Base-by-base conservation (phyloP, 2,113 vertebrate genomes). In the Eidolon helvum region DNA sequence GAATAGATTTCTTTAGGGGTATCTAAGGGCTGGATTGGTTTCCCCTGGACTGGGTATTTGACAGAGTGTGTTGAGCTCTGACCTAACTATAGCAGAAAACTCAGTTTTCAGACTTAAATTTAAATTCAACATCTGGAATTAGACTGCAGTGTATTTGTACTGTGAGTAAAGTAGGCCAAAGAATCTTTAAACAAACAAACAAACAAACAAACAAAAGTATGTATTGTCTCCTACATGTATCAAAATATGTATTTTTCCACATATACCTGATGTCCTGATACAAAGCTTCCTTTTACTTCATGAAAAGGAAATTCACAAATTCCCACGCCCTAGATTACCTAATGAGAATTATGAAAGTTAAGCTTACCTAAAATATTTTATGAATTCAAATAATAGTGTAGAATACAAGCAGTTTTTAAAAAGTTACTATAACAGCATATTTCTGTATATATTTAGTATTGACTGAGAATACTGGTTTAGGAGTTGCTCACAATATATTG, bases 181-280 rank as follows among this genome's bases (percentile, higher is more conserved):
- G 8, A 12, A 30, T 61, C 50, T 61, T 75, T 87, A 94, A 95
- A 85, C 43, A 61, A 85, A 50, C 28, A 61, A 35, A 66, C 4
- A 50, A 55, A n/a, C n/a, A n/a, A n/a, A n/a, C n/a, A n/a, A n/a
- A n/a, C n/a, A 69, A 38, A 94, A 55, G 10, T 88, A 4, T 53
- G 30, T 53, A 10, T 57, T 91, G 92, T 80, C 45, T 75, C 57
- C 57, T 16, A 68, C 63, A 10, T 78, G 48, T 82, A 43, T 86
- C 72, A 77, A 82, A 87, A 92, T 97, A 69, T 40, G 4, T 95
- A 35, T 93, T 94, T 96, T 96, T 91, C 88, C 68, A 40, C 50
- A 35, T 8, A 59, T 2, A 91, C 22, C 35, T 75, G 24, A 85
- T 87, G n/a, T 83, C 48, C 22, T 43, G 48, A 59, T 79, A 77